These are phyloP conservation scores for Geodia barretti DNA, from an alignment of 37 sponge, comb jelly and placozoan genomes.

Conservation along the genomic window DNA sequence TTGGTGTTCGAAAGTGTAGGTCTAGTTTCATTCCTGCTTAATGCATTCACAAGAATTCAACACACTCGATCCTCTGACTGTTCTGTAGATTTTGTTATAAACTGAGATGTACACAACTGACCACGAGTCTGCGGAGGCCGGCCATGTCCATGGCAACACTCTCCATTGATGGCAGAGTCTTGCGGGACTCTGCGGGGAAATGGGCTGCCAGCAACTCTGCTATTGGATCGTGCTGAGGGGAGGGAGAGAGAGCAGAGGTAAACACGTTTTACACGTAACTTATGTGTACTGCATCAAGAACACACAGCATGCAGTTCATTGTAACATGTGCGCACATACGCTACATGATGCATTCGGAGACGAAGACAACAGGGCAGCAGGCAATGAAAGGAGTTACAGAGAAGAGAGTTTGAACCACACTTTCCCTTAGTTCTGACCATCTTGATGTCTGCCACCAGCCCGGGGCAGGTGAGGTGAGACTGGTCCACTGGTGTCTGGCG, in stretches of 20 bases:
- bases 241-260: neutral
- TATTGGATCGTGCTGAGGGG: slow-evolving; percentile 48
- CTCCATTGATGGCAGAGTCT: slow-evolving; percentile 49
- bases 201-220: slow-evolving; percentile 38
- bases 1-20: neutral
- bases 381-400: no score
- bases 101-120: slow-evolving; percentile 15
- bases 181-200: slow-evolving; percentile 38
- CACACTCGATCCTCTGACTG: neutral
- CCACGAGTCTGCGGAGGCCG: slow-evolving; percentile 63
- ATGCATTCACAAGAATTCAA: neutral
- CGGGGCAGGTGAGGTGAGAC: slow-evolving; percentile 54
- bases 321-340: no score
- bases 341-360: no score
- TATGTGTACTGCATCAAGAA: neutral
- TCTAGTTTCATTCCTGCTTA: neutral
- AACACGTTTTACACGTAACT: neutral
- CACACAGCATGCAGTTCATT: neutral
- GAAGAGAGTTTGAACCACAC: no score
- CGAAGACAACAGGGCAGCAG: no score
- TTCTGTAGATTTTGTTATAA: neutral
- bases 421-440: slow-evolving; percentile 9
- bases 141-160: slow-evolving; percentile 59
- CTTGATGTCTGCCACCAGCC: slow-evolving; percentile 40
- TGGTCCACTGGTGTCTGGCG: neutral